Base-by-base conservation (phyloP, 2,113 vertebrate species). In the Chascanopsetta lugubris region DNA sequence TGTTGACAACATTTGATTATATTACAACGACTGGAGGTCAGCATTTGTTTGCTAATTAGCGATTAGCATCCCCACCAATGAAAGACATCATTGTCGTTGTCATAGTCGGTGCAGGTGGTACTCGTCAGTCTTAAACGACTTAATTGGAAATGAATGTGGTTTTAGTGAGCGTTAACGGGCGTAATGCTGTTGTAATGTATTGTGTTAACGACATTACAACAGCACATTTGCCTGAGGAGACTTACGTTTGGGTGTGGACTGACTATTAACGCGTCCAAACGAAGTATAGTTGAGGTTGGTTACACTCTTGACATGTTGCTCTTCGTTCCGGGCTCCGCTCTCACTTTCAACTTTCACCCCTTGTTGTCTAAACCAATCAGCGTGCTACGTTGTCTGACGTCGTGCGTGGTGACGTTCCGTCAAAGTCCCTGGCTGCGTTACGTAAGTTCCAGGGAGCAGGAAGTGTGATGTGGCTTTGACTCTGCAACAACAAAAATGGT, bases 391-490 rank as follows among this genome's bases (percentile, higher is more conserved):
- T 42, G 1, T 4, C 58, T n/a, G n/a, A n/a, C n/a, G n/a, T n/a
- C n/a, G n/a, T n/a, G n/a, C n/a, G n/a, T n/a, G n/a, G n/a, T n/a
- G n/a, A n/a, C n/a, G n/a, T n/a, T n/a, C n/a, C n/a, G n/a, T n/a
- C n/a, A n/a, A 42, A 1, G 0, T 51, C 11, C 2, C 2, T 5
- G 18, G 38, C 38, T 38, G 61, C 71, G 29, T 60, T 57, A 82
- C 85, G 87, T 82, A 51, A 70, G n/a, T 54, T 85, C 77, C 64
- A 40, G 21, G 36, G 36, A 71, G 50, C 57, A 70, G 88, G 90
- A 91, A 91, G 87, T 92, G 79, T 89, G 81, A 91, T 89, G 90
- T 90, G 90, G 87, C 90, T 83, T 75, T 89, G 82, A 89, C 42
- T 71, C 15, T n/a, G 48, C 36, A n/a, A n/a, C 45, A 8, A 77